Evolutionary conservation across 2,888 invertebrate genomes (phyloP).

Genomic region (Barypeithes pellucidus): DNA sequence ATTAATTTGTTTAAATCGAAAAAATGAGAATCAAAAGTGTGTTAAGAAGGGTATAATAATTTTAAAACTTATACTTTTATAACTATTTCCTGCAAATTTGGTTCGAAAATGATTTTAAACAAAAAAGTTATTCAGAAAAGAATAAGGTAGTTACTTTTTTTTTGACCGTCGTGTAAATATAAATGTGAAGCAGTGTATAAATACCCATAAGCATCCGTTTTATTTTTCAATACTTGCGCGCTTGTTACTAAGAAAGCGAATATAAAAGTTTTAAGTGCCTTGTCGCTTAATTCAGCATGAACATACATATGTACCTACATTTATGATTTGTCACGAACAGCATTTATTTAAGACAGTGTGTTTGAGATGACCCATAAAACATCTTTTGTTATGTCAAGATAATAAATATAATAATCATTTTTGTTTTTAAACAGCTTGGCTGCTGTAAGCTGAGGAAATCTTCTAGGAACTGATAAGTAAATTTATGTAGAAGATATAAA

Average conservation of each 20-base stretch:
- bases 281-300: constrained; percentile 18
- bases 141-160: too few relatives aligned
- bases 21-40: too few relatives aligned
- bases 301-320: neutral
- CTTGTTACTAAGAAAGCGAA: constrained; percentile 14
- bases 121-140: too few relatives aligned
- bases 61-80: too few relatives aligned
- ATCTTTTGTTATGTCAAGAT: constrained; percentile 20
- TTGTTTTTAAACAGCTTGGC: constrained; percentile 17
- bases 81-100: too few relatives aligned
- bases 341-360: constrained; percentile 20
- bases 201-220: too few relatives aligned
- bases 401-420: constrained; percentile 27
- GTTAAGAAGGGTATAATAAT: too few relatives aligned
- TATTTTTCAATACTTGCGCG: neutral
- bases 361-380: constrained; percentile 28
- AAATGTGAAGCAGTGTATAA: too few relatives aligned
- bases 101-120: too few relatives aligned
- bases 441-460: neutral
- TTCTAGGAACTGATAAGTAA: constrained; percentile 27
- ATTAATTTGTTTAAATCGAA: too few relatives aligned
- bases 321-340: constrained; percentile 31
- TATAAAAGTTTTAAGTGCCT: neutral
- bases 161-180: too few relatives aligned
- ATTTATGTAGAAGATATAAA: too few relatives aligned